These are phyloP conservation scores for Acyrthosiphon pisum DNA, from an alignment of 1,140 invertebrate species.

Conservation along the genomic window DNA sequence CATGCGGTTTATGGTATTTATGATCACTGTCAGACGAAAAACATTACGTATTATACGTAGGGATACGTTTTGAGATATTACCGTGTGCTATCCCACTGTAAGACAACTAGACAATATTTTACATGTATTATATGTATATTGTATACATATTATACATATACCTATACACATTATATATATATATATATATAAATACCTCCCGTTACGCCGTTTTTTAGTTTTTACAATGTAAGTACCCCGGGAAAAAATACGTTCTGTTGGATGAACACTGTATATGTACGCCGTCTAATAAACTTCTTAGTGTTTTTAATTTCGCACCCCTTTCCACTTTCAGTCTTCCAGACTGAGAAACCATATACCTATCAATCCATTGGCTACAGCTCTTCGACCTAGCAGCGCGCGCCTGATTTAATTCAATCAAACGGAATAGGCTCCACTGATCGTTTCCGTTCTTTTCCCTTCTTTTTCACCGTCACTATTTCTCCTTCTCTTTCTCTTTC, in stretches of 20 bases:
- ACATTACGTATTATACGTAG: background rate
- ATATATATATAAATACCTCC: background rate
- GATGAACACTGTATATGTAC: background rate
- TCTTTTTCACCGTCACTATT: background rate
- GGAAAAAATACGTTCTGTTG: background rate
- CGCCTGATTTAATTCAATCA: conserved; percentile 36
- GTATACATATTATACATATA: too few species aligned
- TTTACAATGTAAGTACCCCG: background rate
- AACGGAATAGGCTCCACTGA: conserved; percentile 9
- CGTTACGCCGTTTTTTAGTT: background rate
- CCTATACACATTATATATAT: too few species aligned
- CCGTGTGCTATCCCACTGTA: background rate
- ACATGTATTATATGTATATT: background rate
- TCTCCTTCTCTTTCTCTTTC: background rate
- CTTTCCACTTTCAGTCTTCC: background rate
- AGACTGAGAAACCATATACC: background rate
- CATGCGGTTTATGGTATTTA: conserved; percentile 24
- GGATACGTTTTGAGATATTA: conserved; percentile 40
- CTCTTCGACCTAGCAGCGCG: background rate
- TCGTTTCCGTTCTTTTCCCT: background rate
- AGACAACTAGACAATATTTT: conserved; percentile 14
- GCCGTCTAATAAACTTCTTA: background rate
- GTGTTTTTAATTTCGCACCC: conserved; percentile 33
- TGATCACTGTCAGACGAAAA: conserved; percentile 24
- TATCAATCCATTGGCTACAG: background rate